Evolutionary conservation across 1,140 invertebrate species (phyloP).

Genomic region (Papilio dardanus): DNA sequence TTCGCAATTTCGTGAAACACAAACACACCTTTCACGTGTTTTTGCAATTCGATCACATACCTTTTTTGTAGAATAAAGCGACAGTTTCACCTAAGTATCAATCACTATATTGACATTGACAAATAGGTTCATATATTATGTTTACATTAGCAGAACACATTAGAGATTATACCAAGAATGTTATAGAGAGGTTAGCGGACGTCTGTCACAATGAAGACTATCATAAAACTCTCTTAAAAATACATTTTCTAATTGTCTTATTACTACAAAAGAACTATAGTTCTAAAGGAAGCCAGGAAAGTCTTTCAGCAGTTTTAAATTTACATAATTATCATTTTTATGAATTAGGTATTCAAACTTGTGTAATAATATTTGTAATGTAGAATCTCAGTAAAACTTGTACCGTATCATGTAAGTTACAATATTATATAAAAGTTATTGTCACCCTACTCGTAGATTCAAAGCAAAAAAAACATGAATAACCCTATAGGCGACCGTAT

Average conservation of each 20-base stretch:
- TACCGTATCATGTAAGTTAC: too few species aligned
- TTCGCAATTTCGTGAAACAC: constrained; percentile 33
- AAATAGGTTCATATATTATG: background rate
- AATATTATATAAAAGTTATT: background rate
- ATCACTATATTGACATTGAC: background rate
- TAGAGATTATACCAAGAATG: background rate
- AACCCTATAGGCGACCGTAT: background rate
- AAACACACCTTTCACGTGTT: constrained; percentile 36
- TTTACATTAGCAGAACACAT: constrained; percentile 2
- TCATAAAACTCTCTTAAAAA: background rate
- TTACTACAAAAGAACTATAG: background rate
- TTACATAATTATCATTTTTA: too few species aligned
- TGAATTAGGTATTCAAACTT: too few species aligned
- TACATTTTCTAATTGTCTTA: background rate
- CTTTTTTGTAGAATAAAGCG: constrained; percentile 18
- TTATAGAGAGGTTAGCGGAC: background rate
- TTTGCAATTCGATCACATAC: constrained; percentile 27
- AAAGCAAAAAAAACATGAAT: background rate
- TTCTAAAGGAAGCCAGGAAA: background rate
- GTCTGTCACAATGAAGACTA: background rate
- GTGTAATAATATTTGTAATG: background rate
- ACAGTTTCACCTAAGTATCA: constrained; percentile 4
- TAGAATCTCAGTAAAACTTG: background rate
- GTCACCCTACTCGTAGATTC: background rate
- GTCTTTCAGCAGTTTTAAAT: background rate